Conservation (phyloP, 2,797 vertebrate genomes). For the Gadopsis bispinosus region DNA sequence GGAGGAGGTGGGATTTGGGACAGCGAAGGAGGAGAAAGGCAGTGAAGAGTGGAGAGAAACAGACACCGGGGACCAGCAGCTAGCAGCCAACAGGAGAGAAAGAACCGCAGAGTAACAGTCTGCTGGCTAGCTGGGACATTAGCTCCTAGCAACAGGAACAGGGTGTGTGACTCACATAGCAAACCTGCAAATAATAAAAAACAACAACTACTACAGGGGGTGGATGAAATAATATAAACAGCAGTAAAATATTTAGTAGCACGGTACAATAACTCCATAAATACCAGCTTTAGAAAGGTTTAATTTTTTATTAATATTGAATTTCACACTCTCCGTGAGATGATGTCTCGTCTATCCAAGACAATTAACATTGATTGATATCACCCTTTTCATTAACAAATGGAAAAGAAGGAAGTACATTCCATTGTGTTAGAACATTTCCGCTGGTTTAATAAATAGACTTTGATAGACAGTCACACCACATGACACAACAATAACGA, state of each 20-base stretch:
- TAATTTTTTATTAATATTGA: not conserved
- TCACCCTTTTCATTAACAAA: not conserved
- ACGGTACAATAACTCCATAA: not conserved
- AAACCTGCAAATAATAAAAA: slow-evolving; percentile 25
- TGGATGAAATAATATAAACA: not conserved
- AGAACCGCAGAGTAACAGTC: slow-evolving; percentile 62
- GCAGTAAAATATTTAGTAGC: not conserved
- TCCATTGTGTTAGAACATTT: not conserved
- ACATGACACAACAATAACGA: not conserved
- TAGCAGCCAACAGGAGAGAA: slow-evolving; percentile 41
- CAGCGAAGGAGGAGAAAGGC: slow-evolving; percentile 56
- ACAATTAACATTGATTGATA: not conserved
- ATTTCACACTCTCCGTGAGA: not conserved
- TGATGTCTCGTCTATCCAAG: not conserved
- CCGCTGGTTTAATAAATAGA: not conserved
- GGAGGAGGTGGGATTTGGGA: slow-evolving; percentile 71
- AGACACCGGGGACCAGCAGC: slow-evolving; percentile 60
- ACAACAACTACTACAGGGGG: not conserved
- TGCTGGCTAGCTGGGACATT: slow-evolving; percentile 53
- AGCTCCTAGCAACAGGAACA: slow-evolving; percentile 62
- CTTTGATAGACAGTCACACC: not conserved
- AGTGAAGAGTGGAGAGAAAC: slow-evolving; percentile 64
- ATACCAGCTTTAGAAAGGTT: not conserved
- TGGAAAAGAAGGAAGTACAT: not conserved
- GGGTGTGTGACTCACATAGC: slow-evolving; percentile 46